Percentiles rank a stretch among this genome's conserved stretches.
These are phyloP conservation scores for Tricholauxania praeusta DNA, from an alignment of 2,888 invertebrate species.

Conservation along the genomic window DNA sequence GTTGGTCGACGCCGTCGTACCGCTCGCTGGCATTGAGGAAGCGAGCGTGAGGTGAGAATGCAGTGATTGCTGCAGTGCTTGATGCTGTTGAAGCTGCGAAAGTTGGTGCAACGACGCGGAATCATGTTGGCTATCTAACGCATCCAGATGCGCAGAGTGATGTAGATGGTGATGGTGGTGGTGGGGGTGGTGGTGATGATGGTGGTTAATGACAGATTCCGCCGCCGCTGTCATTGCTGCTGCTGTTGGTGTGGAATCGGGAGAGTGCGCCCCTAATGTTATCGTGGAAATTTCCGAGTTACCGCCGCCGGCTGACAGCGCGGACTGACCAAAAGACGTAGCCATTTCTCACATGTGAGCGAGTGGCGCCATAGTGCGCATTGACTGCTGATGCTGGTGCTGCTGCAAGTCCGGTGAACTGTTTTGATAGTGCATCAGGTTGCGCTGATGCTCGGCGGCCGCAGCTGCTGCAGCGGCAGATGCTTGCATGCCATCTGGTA, in stretches of 20 bases:
- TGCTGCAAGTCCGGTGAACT: conserved; percentile 66
- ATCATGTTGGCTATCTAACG: conserved; percentile 21
- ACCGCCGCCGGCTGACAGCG: conserved; percentile 47
- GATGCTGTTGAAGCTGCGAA: conserved; percentile 41
- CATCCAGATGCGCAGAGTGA: conserved; percentile 27
- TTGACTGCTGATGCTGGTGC: conserved; percentile 67
- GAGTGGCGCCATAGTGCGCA: conserved; percentile 68
- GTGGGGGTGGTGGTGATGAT: conserved; percentile 50
- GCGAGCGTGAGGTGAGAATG: conserved; percentile 34
- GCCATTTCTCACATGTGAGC: conserved; percentile 70
- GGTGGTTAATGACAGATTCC: conserved; percentile 43
- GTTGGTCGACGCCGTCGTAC: conserved; percentile 35
- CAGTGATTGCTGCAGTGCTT: conserved; percentile 31
- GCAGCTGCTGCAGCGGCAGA: conserved; percentile 69
- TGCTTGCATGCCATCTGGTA: conserved; percentile 74
- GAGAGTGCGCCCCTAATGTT: conserved; percentile 27
- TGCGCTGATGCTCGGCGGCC: conserved; percentile 62
- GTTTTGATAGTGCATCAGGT: conserved; percentile 67
- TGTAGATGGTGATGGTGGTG: conserved; percentile 36
- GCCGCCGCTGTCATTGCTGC: conserved; percentile 39
- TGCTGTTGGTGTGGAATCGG: conserved; percentile 44
- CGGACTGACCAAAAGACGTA: conserved; percentile 62
- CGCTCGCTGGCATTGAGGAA: conserved; percentile 17
- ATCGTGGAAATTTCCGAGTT: conserved; percentile 32
- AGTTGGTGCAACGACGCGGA: conserved; percentile 23